A percentile compares a stretch with the other conserved stretches of the same genome.
These are phyloP conservation scores for Asarcornis scutulata DNA, from an alignment of 2,113 vertebrate genomes.

Conservation along the genomic window DNA sequence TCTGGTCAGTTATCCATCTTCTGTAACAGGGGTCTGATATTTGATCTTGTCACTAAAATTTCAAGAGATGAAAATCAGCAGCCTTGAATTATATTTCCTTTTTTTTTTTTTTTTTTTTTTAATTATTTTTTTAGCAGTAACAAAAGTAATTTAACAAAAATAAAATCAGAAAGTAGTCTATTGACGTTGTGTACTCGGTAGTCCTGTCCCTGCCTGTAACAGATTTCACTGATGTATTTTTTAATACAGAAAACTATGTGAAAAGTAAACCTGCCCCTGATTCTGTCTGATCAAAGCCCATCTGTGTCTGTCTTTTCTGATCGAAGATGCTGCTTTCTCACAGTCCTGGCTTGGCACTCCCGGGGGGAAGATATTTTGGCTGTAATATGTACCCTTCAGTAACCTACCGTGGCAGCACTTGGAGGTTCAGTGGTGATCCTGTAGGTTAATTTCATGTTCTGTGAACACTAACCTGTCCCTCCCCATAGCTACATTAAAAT, in stretches of 20 bases:
- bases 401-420: conserved; percentile 16
- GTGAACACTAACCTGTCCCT: background rate
- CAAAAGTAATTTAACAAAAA: conserved; percentile 78
- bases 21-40: conserved; percentile 63
- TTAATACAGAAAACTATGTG: conserved; percentile 80
- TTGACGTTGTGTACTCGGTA: conserved; percentile 78
- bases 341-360: conserved; percentile 1
- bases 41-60: conserved; percentile 60
- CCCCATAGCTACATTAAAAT: background rate
- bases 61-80: conserved; percentile 68
- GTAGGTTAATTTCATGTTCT: background rate
- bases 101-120: conserved; percentile 24
- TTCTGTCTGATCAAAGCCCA: conserved; percentile 75
- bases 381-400: conserved; percentile 8
- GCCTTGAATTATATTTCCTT: conserved; percentile 61
- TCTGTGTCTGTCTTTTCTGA: conserved; percentile 75
- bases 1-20: conserved; percentile 64
- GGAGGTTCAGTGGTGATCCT: conserved; percentile 37
- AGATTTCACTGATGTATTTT: conserved; percentile 78
- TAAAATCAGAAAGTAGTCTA: conserved; percentile 75
- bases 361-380: conserved; percentile 8
- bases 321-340: conserved; percentile 36
- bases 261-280: conserved; percentile 73
- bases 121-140: conserved; percentile 75
- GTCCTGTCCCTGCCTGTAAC: conserved; percentile 81